These are phyloP conservation scores for Coecobrya sp. DNA, from an alignment of 2,888 invertebrate species.

Conservation along the genomic window DNA sequence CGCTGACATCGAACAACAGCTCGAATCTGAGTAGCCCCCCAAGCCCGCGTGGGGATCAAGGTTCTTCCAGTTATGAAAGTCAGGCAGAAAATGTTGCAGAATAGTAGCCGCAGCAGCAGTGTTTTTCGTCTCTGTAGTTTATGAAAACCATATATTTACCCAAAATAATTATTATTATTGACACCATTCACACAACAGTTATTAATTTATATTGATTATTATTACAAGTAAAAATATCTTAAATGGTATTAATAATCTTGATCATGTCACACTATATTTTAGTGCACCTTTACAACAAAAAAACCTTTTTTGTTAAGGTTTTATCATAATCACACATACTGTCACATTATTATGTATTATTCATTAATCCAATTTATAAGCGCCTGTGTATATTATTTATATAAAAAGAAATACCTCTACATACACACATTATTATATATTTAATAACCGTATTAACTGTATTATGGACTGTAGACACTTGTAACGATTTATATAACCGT, in stretches of 20 bases:
- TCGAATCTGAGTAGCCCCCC: slow-evolving; percentile 92
- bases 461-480: background rate
- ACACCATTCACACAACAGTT: slow-evolving; percentile 3
- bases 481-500: background rate
- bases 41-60: slow-evolving; percentile 90
- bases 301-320: slow-evolving; percentile 11
- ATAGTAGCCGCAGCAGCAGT: slow-evolving; percentile 25
- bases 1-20: slow-evolving; percentile 92
- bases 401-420: background rate
- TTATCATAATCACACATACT: background rate
- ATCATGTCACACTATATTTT: background rate
- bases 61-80: slow-evolving; percentile 91
- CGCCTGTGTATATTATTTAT: slow-evolving; percentile 23
- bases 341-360: slow-evolving; percentile 41
- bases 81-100: slow-evolving; percentile 85
- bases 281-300: slow-evolving; percentile 15
- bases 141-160: too few relatives aligned
- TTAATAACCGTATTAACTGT: slow-evolving; percentile 15
- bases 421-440: background rate
- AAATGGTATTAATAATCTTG: background rate
- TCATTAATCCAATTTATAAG: background rate
- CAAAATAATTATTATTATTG: background rate
- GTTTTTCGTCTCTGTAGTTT: too few relatives aligned
- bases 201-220: background rate
- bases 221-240: background rate